A percentile compares a stretch with the other conserved stretches of the same genome.
phyloP scores from a whole-genome alignment of 2,797 vertebrate species.

The Hylomyscus alleni region DNA sequence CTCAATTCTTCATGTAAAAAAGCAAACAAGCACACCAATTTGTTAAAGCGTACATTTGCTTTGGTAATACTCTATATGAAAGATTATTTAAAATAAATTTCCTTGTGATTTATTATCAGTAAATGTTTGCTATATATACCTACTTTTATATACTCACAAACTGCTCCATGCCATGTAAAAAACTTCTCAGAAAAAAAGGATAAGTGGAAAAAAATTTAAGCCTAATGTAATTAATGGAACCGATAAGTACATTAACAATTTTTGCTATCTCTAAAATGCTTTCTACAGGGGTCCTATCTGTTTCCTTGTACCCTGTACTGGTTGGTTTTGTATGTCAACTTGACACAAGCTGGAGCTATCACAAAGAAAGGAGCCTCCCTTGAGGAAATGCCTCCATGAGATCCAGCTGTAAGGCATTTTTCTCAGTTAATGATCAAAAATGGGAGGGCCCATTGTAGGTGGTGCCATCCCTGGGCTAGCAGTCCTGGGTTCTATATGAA shows the following conservation, averaged over 20 bases:
- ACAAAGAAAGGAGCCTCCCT: no score
- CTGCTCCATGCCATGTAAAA: neutral
- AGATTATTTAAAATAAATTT: neutral
- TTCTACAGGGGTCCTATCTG: neutral
- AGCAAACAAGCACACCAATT: neutral
- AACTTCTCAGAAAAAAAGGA: neutral
- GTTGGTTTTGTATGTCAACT: no score
- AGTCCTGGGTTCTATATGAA: no score
- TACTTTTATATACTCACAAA: neutral
- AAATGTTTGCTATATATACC: neutral
- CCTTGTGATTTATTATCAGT: neutral
- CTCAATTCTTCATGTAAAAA: neutral
- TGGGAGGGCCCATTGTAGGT: no score
- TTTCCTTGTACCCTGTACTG: neutral
- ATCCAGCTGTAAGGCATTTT: no score
- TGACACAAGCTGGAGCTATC: no score
- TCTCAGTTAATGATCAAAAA: no score
- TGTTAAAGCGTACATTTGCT: neutral
- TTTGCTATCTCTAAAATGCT: neutral
- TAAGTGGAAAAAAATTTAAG: neutral
- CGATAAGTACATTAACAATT: neutral
- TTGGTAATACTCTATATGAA: neutral
- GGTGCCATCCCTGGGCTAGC: no score
- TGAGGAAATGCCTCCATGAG: no score
- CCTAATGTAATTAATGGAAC: neutral